A percentile compares a stretch with the other conserved stretches of the same genome.
These are phyloP conservation scores for Pseudopodoces humilis DNA, from an alignment of 2,113 vertebrate species.

Conservation along the genomic window DNA sequence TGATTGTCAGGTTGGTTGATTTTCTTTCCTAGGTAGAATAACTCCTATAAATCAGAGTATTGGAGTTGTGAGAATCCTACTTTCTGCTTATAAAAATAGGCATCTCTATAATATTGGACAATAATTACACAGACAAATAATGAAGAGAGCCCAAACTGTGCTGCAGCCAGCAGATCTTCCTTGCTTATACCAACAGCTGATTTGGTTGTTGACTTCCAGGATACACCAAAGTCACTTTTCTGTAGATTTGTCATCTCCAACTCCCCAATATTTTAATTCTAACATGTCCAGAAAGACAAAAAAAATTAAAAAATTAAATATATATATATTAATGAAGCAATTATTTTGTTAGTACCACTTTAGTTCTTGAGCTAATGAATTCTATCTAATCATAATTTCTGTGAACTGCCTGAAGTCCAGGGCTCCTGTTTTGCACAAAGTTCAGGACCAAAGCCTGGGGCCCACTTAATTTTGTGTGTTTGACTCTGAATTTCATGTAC, in stretches of 20 bases:
- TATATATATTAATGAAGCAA: too few species aligned
- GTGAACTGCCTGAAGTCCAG: fast-evolving
- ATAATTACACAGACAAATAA: background rate
- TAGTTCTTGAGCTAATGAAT: background rate
- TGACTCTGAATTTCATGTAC: background rate
- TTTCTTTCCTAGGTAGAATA: background rate
- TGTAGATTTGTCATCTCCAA: background rate
- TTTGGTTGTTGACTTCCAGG: background rate
- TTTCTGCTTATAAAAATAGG: background rate
- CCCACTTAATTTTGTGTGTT: background rate
- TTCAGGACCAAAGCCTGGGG: background rate
- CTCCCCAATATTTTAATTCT: background rate
- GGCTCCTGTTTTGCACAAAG: background rate
- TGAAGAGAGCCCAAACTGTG: background rate
- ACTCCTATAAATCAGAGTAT: background rate
- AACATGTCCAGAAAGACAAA: background rate
- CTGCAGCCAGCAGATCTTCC: background rate
- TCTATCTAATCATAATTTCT: background rate
- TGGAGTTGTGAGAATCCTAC: background rate
- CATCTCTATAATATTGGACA: background rate
- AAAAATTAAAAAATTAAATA: too few species aligned
- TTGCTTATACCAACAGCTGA: background rate
- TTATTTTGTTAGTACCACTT: background rate
- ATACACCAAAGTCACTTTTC: background rate
- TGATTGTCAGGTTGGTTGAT: background rate